Evolutionary conservation across 2,888 invertebrate genomes (phyloP).

Genomic region (Acleris emargana): DNA sequence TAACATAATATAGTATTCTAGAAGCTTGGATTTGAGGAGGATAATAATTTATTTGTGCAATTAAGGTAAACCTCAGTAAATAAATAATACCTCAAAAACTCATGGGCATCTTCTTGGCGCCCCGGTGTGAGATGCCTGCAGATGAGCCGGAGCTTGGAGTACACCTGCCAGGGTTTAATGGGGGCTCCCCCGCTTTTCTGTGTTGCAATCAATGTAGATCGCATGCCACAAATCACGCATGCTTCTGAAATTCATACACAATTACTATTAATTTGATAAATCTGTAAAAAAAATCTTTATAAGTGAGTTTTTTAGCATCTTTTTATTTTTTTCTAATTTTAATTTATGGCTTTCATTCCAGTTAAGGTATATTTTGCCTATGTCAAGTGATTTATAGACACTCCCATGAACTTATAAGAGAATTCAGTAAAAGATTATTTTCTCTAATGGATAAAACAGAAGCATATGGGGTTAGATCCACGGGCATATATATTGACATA

Average conservation of each 20-base stretch:
- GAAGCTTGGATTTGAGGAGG: too few relatives aligned
- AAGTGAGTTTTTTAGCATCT: too few relatives aligned
- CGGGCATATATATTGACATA: not conserved
- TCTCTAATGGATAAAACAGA: too few relatives aligned
- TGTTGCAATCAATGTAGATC: constrained; percentile 89
- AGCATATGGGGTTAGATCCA: too few relatives aligned
- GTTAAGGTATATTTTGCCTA: too few relatives aligned
- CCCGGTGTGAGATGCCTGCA: constrained; percentile 95
- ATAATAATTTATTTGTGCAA: too few relatives aligned
- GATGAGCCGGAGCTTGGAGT: constrained; percentile 89
- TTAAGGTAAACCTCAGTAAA: too few relatives aligned
- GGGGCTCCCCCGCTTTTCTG: constrained; percentile 84
- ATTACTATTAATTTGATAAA: not conserved
- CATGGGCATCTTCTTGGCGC: constrained; percentile 98
- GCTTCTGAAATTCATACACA: constrained; percentile 72
- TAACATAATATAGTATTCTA: too few relatives aligned
- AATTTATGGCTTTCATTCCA: too few relatives aligned
- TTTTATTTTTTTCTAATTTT: not conserved
- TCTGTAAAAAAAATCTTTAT: not conserved
- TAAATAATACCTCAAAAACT: constrained; percentile 89
- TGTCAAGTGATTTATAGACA: too few relatives aligned
- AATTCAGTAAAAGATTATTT: too few relatives aligned
- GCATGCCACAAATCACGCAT: constrained; percentile 94
- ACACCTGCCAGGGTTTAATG: constrained; percentile 93
- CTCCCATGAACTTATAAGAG: too few relatives aligned